Evolutionary conservation across 2,888 invertebrate genomes (phyloP), one percentile per base, ranked within the genome.

Genomic region (Cantharis rustica): DNA sequence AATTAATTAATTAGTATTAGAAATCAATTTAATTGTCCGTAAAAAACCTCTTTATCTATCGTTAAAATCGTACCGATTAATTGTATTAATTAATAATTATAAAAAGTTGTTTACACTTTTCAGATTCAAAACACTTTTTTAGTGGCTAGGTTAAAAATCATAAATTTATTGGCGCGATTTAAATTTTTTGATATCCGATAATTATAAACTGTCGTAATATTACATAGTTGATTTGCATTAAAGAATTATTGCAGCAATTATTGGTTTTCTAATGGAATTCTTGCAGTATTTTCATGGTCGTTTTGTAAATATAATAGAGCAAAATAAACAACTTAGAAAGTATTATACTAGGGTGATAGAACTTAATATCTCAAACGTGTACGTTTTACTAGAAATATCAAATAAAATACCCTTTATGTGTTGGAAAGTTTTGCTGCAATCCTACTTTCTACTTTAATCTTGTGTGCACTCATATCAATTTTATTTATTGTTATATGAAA

Each of bases 271-370:
- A 68, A 72, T 72, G 72, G 72, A 72, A 72, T 72, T 64, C 47
- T 71, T 23, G 66, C 72, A 72, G 61, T 68, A 31, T 66, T 72
- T 72, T 72, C 72, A 72, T 66, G 72, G 72, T 66, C 72, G 61
- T 47, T 71, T 66, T 66, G 61, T 47, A 62, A 16, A 31, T 17
- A 68, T 72, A 72, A 72, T 72, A 66, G 72, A 73, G 68, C 73
- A 73, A 73, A 47, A 75, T 75, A 75, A 75, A 75, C 68, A 75
- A 75, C 62, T 75, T 75, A 75, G 75, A 75, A 75, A 75, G 75
- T 75, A 62, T 68, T 68, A 68, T 31, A 47, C 47, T 47, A 72
- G 69, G 72, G 68, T 73, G 73, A 69, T 73, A 61, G 23, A 73
- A 73, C 68, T 68, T 68, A 61, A 66, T 68, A 64, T 68, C 47